A percentile compares a stretch with the other conserved stretches of the same genome.
phyloP scores from a whole-genome alignment of 2,797 vertebrate species.

The Bradypus variegatus region DNA sequence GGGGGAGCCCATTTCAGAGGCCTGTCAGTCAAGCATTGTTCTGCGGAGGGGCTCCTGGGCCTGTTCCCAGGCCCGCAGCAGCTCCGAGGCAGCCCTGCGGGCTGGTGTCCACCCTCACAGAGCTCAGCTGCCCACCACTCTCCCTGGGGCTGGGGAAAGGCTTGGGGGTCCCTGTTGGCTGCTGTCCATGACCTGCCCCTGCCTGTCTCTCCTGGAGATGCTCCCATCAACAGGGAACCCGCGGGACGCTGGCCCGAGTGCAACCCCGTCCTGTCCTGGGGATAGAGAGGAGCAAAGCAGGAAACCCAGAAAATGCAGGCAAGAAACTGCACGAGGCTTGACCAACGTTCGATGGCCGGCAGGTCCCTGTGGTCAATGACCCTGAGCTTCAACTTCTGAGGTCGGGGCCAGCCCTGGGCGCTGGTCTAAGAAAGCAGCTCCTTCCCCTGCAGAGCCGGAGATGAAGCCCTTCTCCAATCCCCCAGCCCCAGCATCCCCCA shows the following conservation, averaged over 20 bases:
- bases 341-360: neutral
- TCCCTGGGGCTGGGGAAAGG: neutral
- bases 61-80: neutral
- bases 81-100: neutral
- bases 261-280: rapidly evolving
- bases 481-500: neutral
- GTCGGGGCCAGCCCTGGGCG: neutral
- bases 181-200: no score
- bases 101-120: neutral
- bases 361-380: neutral
- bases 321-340: neutral
- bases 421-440: neutral
- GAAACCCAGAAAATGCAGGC: neutral
- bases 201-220: neutral
- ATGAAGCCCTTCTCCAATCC: neutral
- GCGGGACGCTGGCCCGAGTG: rapidly evolving
- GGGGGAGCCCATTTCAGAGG: neutral
- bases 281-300: neutral
- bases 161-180: neutral
- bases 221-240: neutral
- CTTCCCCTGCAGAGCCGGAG: neutral
- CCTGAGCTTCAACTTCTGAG: neutral
- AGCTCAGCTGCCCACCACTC: neutral
- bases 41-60: neutral
- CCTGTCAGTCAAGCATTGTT: neutral